Evolutionary conservation across 2,888 invertebrate genomes (phyloP).

Genomic region (Polietes domitor): DNA sequence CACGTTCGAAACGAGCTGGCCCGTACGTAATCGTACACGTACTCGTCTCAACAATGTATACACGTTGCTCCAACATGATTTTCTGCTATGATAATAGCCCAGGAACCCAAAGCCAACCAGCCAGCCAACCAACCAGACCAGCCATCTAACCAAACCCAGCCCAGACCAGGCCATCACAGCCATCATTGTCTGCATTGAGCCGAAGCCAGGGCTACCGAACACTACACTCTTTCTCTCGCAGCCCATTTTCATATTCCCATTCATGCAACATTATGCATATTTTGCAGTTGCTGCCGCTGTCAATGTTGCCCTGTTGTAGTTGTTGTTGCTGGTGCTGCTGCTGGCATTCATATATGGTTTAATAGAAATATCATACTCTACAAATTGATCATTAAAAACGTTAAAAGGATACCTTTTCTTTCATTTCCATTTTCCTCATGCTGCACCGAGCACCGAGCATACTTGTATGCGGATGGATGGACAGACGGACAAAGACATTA

Average conservation of each 20-base stretch:
- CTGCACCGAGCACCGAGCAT: not conserved
- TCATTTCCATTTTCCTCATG: not conserved
- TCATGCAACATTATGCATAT: conserved; percentile 39
- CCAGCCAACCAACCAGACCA: not conserved
- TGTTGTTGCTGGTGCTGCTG: conserved; percentile 50
- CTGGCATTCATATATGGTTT: conserved; percentile 24
- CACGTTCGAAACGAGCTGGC: conserved; percentile 21
- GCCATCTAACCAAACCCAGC: not conserved
- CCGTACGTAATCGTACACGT: conserved; percentile 32
- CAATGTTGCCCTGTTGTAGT: conserved; percentile 24
- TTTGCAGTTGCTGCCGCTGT: conserved; percentile 11
- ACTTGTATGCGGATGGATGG: not conserved
- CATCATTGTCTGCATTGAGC: conserved; percentile 36
- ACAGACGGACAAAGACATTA: conserved; percentile 29
- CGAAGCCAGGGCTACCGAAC: conserved; percentile 19
- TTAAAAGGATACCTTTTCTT: conserved; percentile 64
- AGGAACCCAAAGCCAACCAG: not conserved
- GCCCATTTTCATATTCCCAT: conserved; percentile 7
- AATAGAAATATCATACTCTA: conserved; percentile 70
- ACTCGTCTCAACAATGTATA: conserved; percentile 45
- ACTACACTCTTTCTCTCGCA: too few species aligned
- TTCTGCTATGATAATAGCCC: conserved; percentile 58
- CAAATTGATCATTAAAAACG: conserved; percentile 70
- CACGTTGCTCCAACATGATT: conserved; percentile 58
- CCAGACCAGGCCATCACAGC: conserved; percentile 16